These are phyloP conservation scores for Drosophila truncata DNA, from an alignment of 1,140 invertebrate species.

Conservation along the genomic window DNA sequence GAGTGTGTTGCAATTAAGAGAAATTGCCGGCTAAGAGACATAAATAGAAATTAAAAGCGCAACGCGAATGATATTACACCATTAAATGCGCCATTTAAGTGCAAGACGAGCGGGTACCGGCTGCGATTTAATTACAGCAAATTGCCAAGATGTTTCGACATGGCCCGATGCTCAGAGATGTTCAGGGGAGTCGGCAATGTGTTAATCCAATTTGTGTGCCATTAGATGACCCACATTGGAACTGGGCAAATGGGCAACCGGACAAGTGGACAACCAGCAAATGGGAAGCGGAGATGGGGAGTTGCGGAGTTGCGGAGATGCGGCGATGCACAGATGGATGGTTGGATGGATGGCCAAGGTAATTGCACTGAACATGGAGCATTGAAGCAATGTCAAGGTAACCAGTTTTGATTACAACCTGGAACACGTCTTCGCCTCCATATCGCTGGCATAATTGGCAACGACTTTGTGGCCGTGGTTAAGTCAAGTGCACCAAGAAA, in stretches of 20 bases:
- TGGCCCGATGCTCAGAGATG: constrained; percentile 23
- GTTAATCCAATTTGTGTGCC: constrained; percentile 80
- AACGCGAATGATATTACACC: constrained; percentile 79
- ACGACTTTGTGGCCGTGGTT: constrained; percentile 17
- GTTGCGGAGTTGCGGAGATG: constrained; percentile 22
- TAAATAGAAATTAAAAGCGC: constrained; percentile 83
- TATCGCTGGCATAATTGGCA: constrained; percentile 66
- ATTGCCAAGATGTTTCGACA: constrained; percentile 69
- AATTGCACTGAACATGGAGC: constrained; percentile 42
- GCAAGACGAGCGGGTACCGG: constrained; percentile 56
- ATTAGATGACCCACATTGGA: constrained; percentile 73
- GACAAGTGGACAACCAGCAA: constrained; percentile 11
- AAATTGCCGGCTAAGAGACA: constrained; percentile 73
- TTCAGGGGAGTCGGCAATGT: constrained; percentile 51
- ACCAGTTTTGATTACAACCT: constrained; percentile 76
- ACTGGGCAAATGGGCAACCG: constrained; percentile 27
- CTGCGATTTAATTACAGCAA: constrained; percentile 77
- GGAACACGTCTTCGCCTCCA: constrained; percentile 24
- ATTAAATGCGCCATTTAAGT: constrained; percentile 82
- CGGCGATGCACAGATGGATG: constrained; percentile 23
- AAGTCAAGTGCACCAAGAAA: constrained; percentile 1
- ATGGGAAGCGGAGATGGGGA: constrained; percentile 37
- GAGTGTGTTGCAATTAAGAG: constrained; percentile 69
- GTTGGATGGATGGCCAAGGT: constrained; percentile 26
- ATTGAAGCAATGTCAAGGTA: constrained; percentile 74